Percentiles rank a stretch among this genome's conserved stretches.
Evolutionary conservation across 2,113 vertebrate species (phyloP).

Genomic region (Himantopus leucocephalus): DNA sequence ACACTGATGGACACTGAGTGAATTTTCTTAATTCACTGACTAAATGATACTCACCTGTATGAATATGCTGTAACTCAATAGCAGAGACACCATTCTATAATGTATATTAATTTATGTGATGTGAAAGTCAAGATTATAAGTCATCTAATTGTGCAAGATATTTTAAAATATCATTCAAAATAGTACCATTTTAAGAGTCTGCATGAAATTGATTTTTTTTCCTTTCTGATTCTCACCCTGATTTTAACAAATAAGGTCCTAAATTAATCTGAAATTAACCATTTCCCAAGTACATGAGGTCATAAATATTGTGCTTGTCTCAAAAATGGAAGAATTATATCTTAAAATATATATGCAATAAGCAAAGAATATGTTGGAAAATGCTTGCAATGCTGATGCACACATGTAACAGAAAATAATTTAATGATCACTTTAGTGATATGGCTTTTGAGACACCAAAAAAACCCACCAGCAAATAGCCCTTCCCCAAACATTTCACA

Average conservation of each 20-base stretch:
- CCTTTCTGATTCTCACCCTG: not conserved
- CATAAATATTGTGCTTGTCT: not conserved
- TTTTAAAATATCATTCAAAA: not conserved
- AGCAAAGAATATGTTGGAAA: not conserved
- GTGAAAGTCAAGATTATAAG: not conserved
- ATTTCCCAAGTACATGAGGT: not conserved
- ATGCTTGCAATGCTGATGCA: not conserved
- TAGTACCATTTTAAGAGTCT: not conserved
- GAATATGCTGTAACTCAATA: not conserved
- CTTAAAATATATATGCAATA: not conserved
- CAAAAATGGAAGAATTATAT: not conserved
- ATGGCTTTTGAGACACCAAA: not conserved
- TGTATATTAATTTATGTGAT: not conserved
- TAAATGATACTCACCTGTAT: not conserved
- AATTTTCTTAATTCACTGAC: not conserved
- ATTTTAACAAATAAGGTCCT: not conserved
- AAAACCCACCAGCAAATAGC: rapidly evolving
- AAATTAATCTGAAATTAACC: not conserved
- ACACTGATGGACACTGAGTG: not conserved
- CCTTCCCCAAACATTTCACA: not conserved
- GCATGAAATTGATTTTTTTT: not conserved
- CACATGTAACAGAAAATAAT: not conserved
- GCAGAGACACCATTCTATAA: not conserved
- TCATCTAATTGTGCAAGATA: not conserved
- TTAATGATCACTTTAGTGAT: not conserved